phyloP scores from a whole-genome alignment of 2,797 vertebrate species.

The Onychomys arenicola region DNA sequence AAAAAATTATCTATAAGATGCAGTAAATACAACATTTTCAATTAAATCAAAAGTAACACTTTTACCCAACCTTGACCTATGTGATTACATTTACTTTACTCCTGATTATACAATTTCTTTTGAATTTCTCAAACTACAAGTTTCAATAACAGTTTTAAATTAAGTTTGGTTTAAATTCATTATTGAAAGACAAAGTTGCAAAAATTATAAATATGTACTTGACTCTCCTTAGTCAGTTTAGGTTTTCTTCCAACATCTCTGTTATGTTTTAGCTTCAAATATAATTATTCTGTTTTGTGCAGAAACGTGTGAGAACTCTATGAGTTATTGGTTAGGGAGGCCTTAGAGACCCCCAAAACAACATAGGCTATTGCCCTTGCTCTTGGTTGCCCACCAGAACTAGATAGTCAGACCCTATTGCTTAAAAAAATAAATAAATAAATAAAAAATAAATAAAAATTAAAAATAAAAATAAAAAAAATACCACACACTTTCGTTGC shows the following conservation, averaged over 20 bases:
- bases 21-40: neutral
- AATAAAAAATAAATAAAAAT: too few relatives aligned
- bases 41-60: neutral
- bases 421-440: too few relatives aligned
- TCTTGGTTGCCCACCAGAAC: neutral
- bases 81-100: neutral
- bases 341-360: neutral
- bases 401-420: neutral
- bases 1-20: neutral
- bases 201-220: constrained; percentile 38
- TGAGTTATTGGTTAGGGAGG: neutral
- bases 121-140: neutral
- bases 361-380: neutral
- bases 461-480: too few relatives aligned
- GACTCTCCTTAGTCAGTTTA: constrained; percentile 37
- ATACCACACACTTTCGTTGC: neutral
- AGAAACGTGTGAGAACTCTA: constrained; percentile 8
- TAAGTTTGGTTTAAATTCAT: constrained; percentile 18
- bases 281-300: constrained; percentile 58
- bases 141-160: constrained; percentile 49
- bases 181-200: neutral
- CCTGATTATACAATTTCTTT: neutral
- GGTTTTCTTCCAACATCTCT: neutral
- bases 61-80: neutral
- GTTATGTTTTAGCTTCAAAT: constrained; percentile 48